Base-by-base conservation (phyloP, 2,888 invertebrate species). In the Plagodis dolabraria region DNA sequence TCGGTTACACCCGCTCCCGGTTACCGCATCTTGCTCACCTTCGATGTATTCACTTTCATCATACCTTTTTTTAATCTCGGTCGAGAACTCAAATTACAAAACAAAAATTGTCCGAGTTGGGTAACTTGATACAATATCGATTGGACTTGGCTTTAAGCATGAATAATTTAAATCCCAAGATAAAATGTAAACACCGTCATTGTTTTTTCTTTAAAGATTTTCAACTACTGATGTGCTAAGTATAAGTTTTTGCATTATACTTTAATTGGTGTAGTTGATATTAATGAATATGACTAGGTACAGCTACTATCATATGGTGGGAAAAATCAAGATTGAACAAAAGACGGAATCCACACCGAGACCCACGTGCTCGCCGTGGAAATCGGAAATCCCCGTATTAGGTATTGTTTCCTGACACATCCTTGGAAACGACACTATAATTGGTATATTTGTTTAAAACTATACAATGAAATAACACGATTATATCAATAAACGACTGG, bases 361-460 rank as follows among this genome's bases (percentile, higher is more conserved):
- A 67, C 65, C 75, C 74, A 76, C 53, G 63, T 49, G 52, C 44
- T 43, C 47, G 11, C 56, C 80, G 80, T 85, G 84, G 82, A 86
- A 88, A 87, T 89, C 87, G 92, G 91, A 90, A 91, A 90, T 89
- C 82, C 91, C 89, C 75, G 80, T 70, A 74, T 85, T 85, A 22
- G 22, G 22, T 22, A 86, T 87, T 82, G 76, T 86, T 86, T 85
- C 81, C 82, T 78, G 74, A 79, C 75, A 83, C 79, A 86, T 89
- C 82, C 84, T 74, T 77, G 77, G 83, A 86, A 85, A 79, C 65
- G 9, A 53, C 53, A 53, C 57, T 48, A 67, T 68, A 64, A 65
- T 66, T 69, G 50, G 63, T 57, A 50, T 60, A 59, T 46, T 47
- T 43, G 67, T 53, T 68, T 59, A 76, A 74, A 76, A 73, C 78